Evolutionary conservation across 2,888 invertebrate species (phyloP).

Genomic region (Automeris io): DNA sequence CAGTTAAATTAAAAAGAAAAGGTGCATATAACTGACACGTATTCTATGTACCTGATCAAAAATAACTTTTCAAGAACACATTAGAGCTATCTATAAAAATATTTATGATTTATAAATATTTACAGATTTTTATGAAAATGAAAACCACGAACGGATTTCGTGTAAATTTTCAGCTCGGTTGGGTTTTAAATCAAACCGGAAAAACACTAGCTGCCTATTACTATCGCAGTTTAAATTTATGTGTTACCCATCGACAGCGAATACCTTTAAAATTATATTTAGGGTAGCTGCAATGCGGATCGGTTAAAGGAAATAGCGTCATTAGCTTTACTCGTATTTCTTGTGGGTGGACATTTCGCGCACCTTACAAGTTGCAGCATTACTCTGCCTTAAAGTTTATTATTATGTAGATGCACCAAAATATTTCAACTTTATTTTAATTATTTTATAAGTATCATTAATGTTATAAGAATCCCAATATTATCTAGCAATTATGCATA

Average conservation of each 20-base stretch:
- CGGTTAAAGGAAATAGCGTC: slow-evolving; percentile 64
- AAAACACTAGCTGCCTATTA: slow-evolving; percentile 53
- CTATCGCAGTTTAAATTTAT: slow-evolving; percentile 64
- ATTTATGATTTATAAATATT: too few relatives aligned
- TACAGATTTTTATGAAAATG: too few relatives aligned
- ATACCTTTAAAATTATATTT: slow-evolving; percentile 68
- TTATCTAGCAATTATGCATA: too few relatives aligned
- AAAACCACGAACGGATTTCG: slow-evolving; percentile 34
- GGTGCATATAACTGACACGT: too few relatives aligned
- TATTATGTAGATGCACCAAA: slow-evolving; percentile 2
- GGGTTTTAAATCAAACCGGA: slow-evolving; percentile 53
- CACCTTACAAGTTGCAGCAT: slow-evolving; percentile 41
- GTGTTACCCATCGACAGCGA: slow-evolving; percentile 60
- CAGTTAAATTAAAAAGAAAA: too few relatives aligned
- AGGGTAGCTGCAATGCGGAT: slow-evolving; percentile 58
- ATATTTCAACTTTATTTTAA: too few relatives aligned
- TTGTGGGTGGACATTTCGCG: slow-evolving; percentile 54
- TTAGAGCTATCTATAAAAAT: too few relatives aligned
- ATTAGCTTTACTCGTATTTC: slow-evolving; percentile 70
- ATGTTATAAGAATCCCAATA: too few relatives aligned
- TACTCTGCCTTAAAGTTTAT: slow-evolving; percentile 11
- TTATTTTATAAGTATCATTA: too few relatives aligned
- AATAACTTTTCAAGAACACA: too few relatives aligned
- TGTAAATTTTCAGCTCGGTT: slow-evolving; percentile 39
- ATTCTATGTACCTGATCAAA: too few relatives aligned